A percentile compares a stretch with the other conserved stretches of the same genome.
phyloP scores from a whole-genome alignment of 2,888 invertebrate species.

The Cryptosula pallasiana region DNA sequence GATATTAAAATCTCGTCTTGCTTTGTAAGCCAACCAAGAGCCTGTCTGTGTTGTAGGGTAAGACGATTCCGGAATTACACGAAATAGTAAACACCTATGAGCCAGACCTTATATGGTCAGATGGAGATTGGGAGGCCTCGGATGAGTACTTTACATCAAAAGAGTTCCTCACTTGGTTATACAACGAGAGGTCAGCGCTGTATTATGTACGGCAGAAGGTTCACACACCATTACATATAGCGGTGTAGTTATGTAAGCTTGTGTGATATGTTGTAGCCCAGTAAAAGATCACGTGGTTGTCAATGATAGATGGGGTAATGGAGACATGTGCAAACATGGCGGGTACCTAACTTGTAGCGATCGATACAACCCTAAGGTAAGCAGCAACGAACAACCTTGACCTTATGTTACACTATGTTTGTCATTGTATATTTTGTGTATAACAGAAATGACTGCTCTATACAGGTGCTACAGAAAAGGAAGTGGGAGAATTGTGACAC shows the following conservation, averaged over 20 bases:
- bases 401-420: neutral
- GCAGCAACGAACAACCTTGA: neutral
- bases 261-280: constrained; percentile 50
- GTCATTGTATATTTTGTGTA: neutral
- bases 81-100: constrained; percentile 58
- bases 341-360: constrained; percentile 82
- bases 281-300: constrained; percentile 81
- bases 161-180: constrained; percentile 54
- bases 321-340: constrained; percentile 76
- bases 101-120: constrained; percentile 52
- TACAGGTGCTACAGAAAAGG: neutral
- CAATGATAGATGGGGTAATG: constrained; percentile 89
- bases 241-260: too few relatives aligned
- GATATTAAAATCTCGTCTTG: too few relatives aligned
- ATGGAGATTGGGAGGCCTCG: constrained; percentile 74
- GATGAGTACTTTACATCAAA: constrained; percentile 52
- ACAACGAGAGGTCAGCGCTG: constrained; percentile 55
- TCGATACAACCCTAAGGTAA: constrained; percentile 65
- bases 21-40: too few relatives aligned
- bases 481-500: constrained; percentile 20
- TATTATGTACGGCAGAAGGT: too few relatives aligned
- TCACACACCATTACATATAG: too few relatives aligned
- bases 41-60: constrained; percentile 38
- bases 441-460: too few relatives aligned
- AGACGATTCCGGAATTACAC: constrained; percentile 62